Percentiles rank a stretch among this genome's conserved stretches.
Evolutionary conservation across 53 echinoderm and acorn worm species (phyloP).

Genomic region (Apostichopus leukothele): DNA sequence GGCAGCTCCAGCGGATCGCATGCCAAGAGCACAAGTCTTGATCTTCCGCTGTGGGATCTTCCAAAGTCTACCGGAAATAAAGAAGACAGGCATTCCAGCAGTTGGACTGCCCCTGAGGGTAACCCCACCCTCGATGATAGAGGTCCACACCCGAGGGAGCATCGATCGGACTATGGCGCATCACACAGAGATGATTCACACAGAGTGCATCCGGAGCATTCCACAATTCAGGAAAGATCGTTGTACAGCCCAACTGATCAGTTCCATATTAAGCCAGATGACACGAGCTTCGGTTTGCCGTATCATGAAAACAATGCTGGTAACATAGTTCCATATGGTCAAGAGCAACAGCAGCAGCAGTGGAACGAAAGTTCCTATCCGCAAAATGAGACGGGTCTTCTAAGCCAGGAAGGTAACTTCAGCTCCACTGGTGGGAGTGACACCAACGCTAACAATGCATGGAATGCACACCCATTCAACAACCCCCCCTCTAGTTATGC

Average conservation of each 20-base stretch:
- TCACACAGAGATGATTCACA: not conserved
- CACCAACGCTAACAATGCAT: not conserved
- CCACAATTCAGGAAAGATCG: not conserved
- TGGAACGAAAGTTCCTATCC: not conserved
- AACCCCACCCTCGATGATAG: not conserved
- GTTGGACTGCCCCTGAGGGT: not conserved
- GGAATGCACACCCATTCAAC: not conserved
- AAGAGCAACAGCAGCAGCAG: not conserved
- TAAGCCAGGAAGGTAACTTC: not conserved
- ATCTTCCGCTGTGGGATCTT: constrained; percentile 30
- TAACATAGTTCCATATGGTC: not conserved
- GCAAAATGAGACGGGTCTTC: not conserved
- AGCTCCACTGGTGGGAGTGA: not conserved
- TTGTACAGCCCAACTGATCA: not conserved
- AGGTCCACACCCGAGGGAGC: not conserved
- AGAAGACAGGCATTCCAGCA: not conserved
- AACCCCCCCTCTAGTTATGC: not conserved
- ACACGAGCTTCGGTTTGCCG: not conserved
- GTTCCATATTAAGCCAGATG: not conserved
- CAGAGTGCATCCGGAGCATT: not conserved
- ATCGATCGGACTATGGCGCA: not conserved
- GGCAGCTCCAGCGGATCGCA: not conserved
- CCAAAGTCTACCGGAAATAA: not conserved
- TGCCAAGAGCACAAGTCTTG: not conserved
- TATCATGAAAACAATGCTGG: not conserved